Conservation (phyloP, 2,113 vertebrate species). For the Labrus mixtus region DNA sequence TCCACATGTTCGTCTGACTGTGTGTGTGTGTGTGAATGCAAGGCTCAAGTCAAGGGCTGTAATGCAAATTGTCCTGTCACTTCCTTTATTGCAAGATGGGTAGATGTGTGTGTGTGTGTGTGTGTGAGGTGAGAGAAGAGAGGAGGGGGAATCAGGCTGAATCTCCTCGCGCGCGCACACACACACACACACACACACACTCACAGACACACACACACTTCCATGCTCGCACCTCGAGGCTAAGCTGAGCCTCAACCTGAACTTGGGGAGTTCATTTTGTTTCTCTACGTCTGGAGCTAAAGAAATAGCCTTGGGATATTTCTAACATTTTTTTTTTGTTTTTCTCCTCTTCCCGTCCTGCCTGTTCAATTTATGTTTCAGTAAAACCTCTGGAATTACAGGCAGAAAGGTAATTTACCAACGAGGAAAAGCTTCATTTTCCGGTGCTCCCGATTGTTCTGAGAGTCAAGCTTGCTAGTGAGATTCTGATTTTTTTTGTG, state of each 20-base stretch:
- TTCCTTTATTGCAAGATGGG: constrained; percentile 63
- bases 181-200: constrained; percentile 38
- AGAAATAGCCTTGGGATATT: constrained; percentile 71
- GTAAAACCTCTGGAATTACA: constrained; percentile 69
- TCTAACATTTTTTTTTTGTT: constrained; percentile 25
- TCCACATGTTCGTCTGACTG: neutral
- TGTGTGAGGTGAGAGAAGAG: constrained; percentile 50
- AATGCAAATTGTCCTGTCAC: constrained; percentile 81
- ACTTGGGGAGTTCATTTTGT: constrained; percentile 79
- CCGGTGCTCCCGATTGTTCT: constrained; percentile 64
- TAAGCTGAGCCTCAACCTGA: constrained; percentile 78
- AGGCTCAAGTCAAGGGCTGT: constrained; percentile 41
- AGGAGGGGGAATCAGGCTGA: constrained; percentile 47
- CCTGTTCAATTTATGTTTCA: constrained; percentile 72
- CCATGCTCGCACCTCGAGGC: constrained; percentile 65
- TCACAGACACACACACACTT: constrained; percentile 43
- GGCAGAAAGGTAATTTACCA: constrained; percentile 79
- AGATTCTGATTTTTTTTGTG: neutral
- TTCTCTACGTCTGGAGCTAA: constrained; percentile 71
- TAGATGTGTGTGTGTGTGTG: constrained; percentile 48
- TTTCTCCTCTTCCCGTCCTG: constrained; percentile 43
- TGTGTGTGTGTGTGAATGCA: constrained; percentile 26
- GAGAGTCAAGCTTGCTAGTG: constrained; percentile 69
- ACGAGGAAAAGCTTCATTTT: constrained; percentile 69
- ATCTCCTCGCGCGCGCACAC: constrained; percentile 53